Evolutionary conservation across 2,113 vertebrate genomes (phyloP).

Genomic region (human (Homo sapiens)): DNA sequence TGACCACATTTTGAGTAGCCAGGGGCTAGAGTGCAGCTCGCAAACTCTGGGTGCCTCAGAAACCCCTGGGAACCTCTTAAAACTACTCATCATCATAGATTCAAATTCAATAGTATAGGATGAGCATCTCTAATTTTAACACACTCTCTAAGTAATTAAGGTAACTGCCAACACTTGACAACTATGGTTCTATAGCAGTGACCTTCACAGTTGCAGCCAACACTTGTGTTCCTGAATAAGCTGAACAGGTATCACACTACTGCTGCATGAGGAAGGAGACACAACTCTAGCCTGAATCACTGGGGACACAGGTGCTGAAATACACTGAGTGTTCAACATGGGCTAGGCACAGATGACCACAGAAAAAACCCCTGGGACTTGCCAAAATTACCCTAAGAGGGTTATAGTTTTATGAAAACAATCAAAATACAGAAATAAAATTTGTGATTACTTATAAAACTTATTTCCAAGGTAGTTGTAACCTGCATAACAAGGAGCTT

Average conservation of each 20-base stretch:
- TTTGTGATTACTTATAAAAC: background rate
- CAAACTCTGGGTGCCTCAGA: background rate
- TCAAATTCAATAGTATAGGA: background rate
- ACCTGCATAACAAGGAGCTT: background rate
- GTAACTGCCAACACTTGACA: background rate
- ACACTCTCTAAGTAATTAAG: background rate
- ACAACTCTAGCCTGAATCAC: background rate
- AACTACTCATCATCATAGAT: background rate
- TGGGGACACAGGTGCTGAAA: background rate
- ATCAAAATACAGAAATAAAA: background rate
- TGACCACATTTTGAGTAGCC: background rate
- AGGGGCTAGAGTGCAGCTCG: background rate
- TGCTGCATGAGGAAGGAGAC: background rate
- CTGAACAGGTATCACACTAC: background rate
- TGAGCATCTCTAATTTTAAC: background rate
- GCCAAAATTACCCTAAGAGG: background rate
- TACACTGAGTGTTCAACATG: accelerated
- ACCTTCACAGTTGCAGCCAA: too few relatives aligned
- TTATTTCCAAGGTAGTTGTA: background rate
- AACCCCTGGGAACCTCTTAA: background rate
- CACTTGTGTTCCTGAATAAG: background rate
- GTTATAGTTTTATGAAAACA: background rate
- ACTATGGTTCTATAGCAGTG: too few relatives aligned
- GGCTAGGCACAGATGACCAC: background rate
- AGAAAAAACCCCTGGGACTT: background rate